These are phyloP conservation scores for Cassiopea andromeda DNA, from an alignment of 30 jellyfish, hydroid and myxozoan genomes.

Conservation along the genomic window DNA sequence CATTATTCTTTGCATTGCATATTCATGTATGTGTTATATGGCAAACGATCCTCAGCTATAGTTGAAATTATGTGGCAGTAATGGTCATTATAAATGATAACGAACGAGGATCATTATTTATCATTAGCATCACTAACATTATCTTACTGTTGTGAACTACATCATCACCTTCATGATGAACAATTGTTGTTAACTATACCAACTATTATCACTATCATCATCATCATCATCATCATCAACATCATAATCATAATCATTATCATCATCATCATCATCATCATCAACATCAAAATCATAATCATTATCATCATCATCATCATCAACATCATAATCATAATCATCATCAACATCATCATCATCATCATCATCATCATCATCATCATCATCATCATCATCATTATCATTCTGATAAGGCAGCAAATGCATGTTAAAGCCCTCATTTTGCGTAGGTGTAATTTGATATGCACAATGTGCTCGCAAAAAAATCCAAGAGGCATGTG, in stretches of 20 bases:
- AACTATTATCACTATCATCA: not conserved
- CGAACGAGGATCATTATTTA: too few relatives aligned
- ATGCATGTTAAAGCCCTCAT: too few relatives aligned
- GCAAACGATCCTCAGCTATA: not conserved
- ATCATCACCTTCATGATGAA: too few relatives aligned
- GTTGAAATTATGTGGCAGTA: too few relatives aligned
- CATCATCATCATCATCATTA: not conserved
- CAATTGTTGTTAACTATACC: not conserved
- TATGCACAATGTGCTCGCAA: too few relatives aligned
- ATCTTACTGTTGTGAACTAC: too few relatives aligned
- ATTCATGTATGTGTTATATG: too few relatives aligned
- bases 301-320: not conserved
- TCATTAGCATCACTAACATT: too few relatives aligned
- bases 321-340: not conserved
- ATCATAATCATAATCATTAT: not conserved
- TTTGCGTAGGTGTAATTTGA: too few relatives aligned
- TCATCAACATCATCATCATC: not conserved
- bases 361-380: not conserved
- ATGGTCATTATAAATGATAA: too few relatives aligned
- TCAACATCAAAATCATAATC: not conserved
- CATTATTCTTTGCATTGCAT: not conserved
- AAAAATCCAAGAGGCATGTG: too few relatives aligned
- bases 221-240: not conserved
- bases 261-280: not conserved
- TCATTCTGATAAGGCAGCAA: not conserved